These are phyloP conservation scores for Bombus pyrosoma DNA, from an alignment of 1,140 invertebrate genomes.

Conservation along the genomic window DNA sequence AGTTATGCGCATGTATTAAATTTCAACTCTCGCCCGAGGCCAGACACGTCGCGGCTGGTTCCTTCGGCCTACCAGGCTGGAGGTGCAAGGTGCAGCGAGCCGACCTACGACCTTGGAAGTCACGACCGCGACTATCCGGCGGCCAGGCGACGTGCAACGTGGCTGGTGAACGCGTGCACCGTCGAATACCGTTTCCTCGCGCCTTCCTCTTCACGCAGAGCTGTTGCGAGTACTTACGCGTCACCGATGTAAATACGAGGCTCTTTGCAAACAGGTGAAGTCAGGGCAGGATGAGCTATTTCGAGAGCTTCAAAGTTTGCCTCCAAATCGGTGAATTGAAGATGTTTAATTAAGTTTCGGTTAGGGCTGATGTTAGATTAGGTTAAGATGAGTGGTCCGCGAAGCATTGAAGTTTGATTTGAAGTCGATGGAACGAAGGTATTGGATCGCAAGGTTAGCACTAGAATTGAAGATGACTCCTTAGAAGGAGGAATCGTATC, in stretches of 20 bases:
- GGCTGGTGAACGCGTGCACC: constrained; percentile 15
- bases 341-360: background rate
- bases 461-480: fast-evolving
- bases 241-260: background rate
- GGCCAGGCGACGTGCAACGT: constrained; percentile 20
- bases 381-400: no score
- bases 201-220: constrained; percentile 12
- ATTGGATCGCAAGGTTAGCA: no score
- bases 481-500: no score
- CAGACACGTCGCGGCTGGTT: constrained; percentile 65
- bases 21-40: constrained; percentile 75
- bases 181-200: constrained; percentile 54
- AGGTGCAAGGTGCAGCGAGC: constrained; percentile 75
- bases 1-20: constrained; percentile 75
- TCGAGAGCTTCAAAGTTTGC: no score
- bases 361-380: background rate
- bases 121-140: constrained; percentile 65
- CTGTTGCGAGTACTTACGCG: no score
- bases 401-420: no score
- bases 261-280: background rate
- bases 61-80: constrained; percentile 49
- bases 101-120: constrained; percentile 77
- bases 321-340: background rate
- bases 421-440: no score
- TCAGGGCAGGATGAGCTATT: background rate